Conservation (phyloP, 2,797 vertebrate genomes). For the Merluccius polli region DNA sequence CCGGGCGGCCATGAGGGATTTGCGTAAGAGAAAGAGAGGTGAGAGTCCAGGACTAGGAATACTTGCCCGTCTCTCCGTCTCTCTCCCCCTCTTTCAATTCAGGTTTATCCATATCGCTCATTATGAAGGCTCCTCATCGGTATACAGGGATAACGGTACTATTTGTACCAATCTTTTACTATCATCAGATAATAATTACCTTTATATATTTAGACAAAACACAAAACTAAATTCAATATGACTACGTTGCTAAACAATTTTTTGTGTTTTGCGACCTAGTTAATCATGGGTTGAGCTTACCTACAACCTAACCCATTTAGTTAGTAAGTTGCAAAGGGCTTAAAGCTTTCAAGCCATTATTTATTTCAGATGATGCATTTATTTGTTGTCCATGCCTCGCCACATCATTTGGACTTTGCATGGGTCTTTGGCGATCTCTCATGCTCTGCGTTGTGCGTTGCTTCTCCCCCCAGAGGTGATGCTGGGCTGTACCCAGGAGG, state of each 20-base stretch:
- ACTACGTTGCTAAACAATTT: not conserved
- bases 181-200: not conserved
- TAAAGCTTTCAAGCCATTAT: not conserved
- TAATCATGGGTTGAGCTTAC: not conserved
- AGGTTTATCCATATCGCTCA: not conserved
- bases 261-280: not conserved
- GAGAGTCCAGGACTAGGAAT: constrained; percentile 22
- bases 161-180: not conserved
- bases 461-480: constrained; percentile 64
- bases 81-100: not conserved
- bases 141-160: not conserved
- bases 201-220: not conserved
- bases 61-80: not conserved
- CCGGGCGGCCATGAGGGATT: constrained; percentile 90
- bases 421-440: constrained; percentile 14
- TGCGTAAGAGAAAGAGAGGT: constrained; percentile 96
- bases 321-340: not conserved
- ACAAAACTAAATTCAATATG: not conserved
- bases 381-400: not conserved
- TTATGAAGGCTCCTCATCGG: not conserved
- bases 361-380: no score
- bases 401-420: not conserved
- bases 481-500: constrained; percentile 74
- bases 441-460: constrained; percentile 25
- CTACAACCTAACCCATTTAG: not conserved